Base-by-base conservation (phyloP, 2,113 vertebrate species). In the Tympanuchus pallidicinctus region DNA sequence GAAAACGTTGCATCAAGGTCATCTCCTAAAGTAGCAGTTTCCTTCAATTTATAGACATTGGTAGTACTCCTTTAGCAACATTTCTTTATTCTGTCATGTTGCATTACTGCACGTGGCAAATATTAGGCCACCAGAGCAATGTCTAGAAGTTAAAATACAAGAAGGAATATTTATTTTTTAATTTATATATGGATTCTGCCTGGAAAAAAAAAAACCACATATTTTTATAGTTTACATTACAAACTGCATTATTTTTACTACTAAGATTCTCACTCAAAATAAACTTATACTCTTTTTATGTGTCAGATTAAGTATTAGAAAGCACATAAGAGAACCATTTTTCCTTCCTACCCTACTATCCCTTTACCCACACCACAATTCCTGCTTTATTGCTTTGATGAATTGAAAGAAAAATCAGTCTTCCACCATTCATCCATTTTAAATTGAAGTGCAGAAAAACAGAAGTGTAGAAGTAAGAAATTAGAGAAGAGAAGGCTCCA, bases 91-190 rank as follows among this genome's bases (percentile, higher is more conserved):
- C 34, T 61, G 0, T 47, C 80, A 17, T 30, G 13, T 50, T 64
- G 24, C 7, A 70, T 11, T 16, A 42, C 4, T 50, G 13, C 11
- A 70, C 2, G 14, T 8, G 52, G 32, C 52, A 90, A 95, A 81
- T 78, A 71, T 86, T 75, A 65, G 48, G 13, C 16, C 19, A 76
- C 34, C 40, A 84, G 61, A 47, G 52, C 30, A 65, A 81, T 61
- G 11, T 57, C n/a, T 45, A 36, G 22, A 25, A 90, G 10, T 2
- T 81, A 92, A 82, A 92, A 90, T 17, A 30, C 5, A 64, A 13
- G 17, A 80, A 80, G 20, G 89, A 82, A 67, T 84, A 54, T 73
- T 89, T 92, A 50, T 76, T 83, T 15, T 81, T 75, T 65, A 81
- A 52, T 45, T 67, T 6, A 16, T 52, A 5, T 10, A 65, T 28